phyloP scores from a whole-genome alignment of 2,888 invertebrate genomes.

The Vanessa cardui region DNA sequence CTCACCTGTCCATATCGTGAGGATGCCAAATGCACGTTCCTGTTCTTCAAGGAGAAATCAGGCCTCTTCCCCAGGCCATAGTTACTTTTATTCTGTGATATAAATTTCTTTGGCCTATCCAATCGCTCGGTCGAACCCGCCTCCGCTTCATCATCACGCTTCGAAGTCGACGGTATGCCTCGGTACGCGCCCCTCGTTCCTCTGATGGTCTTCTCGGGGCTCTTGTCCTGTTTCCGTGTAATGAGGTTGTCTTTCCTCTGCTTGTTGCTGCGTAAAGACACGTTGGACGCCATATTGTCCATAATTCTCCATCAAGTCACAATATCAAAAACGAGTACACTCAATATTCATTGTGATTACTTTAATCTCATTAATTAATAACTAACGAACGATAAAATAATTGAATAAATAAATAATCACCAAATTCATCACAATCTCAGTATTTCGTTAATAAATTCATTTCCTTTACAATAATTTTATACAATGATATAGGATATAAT shows the following conservation, averaged over 20 bases:
- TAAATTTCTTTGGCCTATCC: constrained; percentile 79
- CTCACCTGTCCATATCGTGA: constrained; percentile 80
- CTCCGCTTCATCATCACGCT: constrained; percentile 71
- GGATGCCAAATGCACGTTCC: constrained; percentile 78
- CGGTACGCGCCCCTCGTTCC: constrained; percentile 76
- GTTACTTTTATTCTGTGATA: constrained; percentile 71
- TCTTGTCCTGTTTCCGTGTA: constrained; percentile 79
- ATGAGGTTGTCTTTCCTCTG: constrained; percentile 79
- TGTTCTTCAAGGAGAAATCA: constrained; percentile 75
- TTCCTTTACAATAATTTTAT: constrained; percentile 37
- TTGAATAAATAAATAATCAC: constrained; percentile 42
- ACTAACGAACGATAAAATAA: constrained; percentile 38
- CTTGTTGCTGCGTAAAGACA: constrained; percentile 68
- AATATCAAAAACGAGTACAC: constrained; percentile 38
- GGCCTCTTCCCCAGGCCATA: constrained; percentile 77
- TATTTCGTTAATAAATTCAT: constrained; percentile 34
- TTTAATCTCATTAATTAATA: constrained; percentile 41
- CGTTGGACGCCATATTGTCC: constrained; percentile 79
- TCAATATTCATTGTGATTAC: constrained; percentile 45
- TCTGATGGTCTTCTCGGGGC: constrained; percentile 78
- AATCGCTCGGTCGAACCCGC: constrained; percentile 72
- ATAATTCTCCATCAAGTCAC: constrained; percentile 64
- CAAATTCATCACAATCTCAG: constrained; percentile 41
- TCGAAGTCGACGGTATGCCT: constrained; percentile 72
- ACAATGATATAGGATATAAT: constrained; percentile 37